phyloP scores from a whole-genome alignment of 2,797 vertebrate species.

The Hippocampus kuda region DNA sequence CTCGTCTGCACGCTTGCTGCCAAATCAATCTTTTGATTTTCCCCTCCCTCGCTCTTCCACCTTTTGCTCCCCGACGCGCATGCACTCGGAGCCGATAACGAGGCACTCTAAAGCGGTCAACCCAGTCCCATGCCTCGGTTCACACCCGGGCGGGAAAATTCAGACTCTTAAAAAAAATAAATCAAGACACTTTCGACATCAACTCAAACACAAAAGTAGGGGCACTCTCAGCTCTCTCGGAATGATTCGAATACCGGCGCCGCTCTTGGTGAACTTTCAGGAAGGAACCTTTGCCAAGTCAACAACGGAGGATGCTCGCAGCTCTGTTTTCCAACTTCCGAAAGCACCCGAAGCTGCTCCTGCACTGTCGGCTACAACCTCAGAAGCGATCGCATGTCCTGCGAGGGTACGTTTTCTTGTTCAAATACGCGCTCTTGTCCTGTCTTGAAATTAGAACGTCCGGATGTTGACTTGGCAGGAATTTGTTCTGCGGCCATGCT shows the following conservation, averaged over 20 bases:
- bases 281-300: constrained; percentile 86
- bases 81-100: too few species aligned
- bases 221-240: not conserved
- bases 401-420: constrained; percentile 71
- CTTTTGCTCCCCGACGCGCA: too few species aligned
- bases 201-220: not conserved
- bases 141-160: too few species aligned
- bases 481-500: not conserved
- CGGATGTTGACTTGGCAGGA: not conserved
- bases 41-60: too few species aligned
- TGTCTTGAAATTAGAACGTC: not conserved
- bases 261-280: constrained; percentile 55
- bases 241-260: not conserved
- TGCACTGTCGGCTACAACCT: constrained; percentile 94
- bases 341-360: constrained; percentile 84
- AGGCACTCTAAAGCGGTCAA: too few species aligned
- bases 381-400: constrained; percentile 84
- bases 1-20: too few species aligned
- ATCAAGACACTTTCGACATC: too few species aligned
- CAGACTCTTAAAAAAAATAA: too few species aligned
- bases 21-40: too few species aligned
- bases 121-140: too few species aligned
- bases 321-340: constrained; percentile 92
- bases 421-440: not conserved
- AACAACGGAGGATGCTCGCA: constrained; percentile 96